phyloP scores from a whole-genome alignment of 2,113 vertebrate genomes.

The Corvus hawaiiensis region DNA sequence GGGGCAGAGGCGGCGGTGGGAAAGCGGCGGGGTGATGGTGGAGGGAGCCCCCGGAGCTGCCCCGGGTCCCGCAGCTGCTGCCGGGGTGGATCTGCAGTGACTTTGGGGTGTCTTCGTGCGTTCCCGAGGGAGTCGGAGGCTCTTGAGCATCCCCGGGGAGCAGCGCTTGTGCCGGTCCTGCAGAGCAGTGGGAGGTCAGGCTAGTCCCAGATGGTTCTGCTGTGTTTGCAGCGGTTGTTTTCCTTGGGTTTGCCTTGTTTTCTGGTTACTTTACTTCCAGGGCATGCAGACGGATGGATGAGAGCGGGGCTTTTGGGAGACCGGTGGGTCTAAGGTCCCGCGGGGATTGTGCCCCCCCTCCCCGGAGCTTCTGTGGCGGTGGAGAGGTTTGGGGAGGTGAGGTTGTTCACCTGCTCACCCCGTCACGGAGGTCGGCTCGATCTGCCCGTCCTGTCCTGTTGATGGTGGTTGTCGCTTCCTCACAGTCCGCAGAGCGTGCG shows the following conservation, averaged over 20 bases:
- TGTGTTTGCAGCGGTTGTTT: neutral
- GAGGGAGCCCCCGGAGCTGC: neutral
- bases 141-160: neutral
- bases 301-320: neutral
- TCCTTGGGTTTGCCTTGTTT: neutral
- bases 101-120: neutral
- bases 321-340: neutral
- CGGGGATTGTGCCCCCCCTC: neutral
- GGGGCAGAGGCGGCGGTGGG: neutral
- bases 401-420: neutral
- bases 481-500: neutral
- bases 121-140: neutral
- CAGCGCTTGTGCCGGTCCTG: neutral
- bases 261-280: neutral
- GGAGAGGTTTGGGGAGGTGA: neutral
- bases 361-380: accelerated
- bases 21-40: accelerated
- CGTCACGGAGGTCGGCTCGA: accelerated
- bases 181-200: neutral
- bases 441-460: neutral
- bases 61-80: neutral
- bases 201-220: neutral
- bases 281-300: neutral
- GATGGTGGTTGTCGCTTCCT: neutral
- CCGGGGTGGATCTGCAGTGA: neutral